These are phyloP conservation scores for Acomys russatus DNA, from an alignment of 2,797 vertebrate species.

Conservation along the genomic window DNA sequence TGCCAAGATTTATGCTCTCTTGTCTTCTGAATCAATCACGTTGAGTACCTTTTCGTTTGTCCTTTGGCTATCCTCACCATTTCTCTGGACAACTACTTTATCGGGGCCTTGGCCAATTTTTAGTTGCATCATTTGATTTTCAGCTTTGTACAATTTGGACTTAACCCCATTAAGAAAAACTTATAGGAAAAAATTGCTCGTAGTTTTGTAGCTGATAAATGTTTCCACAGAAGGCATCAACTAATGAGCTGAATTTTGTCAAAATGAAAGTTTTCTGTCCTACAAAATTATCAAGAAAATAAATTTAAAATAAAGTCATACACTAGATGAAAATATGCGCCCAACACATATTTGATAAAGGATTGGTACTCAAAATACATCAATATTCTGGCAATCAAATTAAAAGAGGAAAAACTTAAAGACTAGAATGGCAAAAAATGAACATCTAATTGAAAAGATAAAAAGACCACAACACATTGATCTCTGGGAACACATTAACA, in stretches of 20 bases:
- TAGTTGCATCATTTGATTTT: neutral
- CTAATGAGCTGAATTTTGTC: neutral
- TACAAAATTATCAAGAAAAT: conserved; percentile 36
- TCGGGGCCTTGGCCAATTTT: neutral
- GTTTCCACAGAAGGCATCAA: neutral
- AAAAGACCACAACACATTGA: neutral
- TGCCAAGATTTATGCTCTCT: neutral
- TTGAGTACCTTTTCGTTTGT: neutral
- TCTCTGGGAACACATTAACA: neutral
- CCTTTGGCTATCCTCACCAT: neutral
- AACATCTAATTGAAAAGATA: neutral
- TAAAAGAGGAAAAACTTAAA: neutral
- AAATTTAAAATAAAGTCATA: conserved; percentile 11
- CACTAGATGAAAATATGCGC: conserved; percentile 39
- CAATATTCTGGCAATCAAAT: neutral
- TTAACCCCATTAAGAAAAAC: neutral
- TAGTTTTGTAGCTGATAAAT: neutral
- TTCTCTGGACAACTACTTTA: neutral
- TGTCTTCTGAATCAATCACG: neutral
- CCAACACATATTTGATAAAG: neutral
- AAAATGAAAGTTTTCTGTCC: conserved; percentile 42
- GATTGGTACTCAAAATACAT: neutral
- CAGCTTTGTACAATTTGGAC: neutral
- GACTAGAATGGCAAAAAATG: neutral
- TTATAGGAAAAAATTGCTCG: neutral